Base-by-base conservation (phyloP, 2,888 invertebrate species). In the Spilarctia lutea region DNA sequence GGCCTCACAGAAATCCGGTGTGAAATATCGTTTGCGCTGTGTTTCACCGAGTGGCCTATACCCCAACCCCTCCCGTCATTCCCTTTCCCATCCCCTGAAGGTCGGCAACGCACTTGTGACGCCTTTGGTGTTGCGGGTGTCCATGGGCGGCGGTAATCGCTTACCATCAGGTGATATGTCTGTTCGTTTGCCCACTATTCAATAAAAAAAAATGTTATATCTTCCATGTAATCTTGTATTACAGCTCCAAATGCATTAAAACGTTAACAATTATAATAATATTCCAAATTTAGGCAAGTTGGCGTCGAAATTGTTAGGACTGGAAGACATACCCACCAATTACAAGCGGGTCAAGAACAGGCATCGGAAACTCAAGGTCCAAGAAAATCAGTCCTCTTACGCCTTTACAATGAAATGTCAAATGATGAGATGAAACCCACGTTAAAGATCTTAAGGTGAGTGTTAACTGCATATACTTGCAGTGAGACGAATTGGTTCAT, bases 381-480 rank as follows among this genome's bases (percentile, higher is more conserved):
- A 7, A 79, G 91, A 24, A 86, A 82, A 4, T 93, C 94, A 0
- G 89, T 89, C 1, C 83, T 94, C 11, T 81, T 88, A 1, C 88
- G 93, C 6, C 81, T 94, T 20, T 90, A 90, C 20, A 89, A 92
- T 3, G 88, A 91, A 3, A 77, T 73, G 6, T 30, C 89, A 20
- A 35, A 81, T 11, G 88, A 88, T 2, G 82, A 83, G 2, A 71
- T 71, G 3, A 88, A 85, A 7, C 94, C 94, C 2, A 94, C 91
- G 3, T 84, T 95, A n/a, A 94, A 93, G 77, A 87, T 90, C 70
- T 93, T 88, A 79, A 92, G 77, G 94, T 94, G 20, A 68, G 73
- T 68, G 18, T 20, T 7, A 24, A 35, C n/a, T 13, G 45, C 42
- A 67, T 33, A 68, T 70, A 56, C 27, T 8, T 27, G 7, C 30